Evolutionary conservation across 2,797 vertebrate species (phyloP).

Genomic region (Mareca strepera): DNA sequence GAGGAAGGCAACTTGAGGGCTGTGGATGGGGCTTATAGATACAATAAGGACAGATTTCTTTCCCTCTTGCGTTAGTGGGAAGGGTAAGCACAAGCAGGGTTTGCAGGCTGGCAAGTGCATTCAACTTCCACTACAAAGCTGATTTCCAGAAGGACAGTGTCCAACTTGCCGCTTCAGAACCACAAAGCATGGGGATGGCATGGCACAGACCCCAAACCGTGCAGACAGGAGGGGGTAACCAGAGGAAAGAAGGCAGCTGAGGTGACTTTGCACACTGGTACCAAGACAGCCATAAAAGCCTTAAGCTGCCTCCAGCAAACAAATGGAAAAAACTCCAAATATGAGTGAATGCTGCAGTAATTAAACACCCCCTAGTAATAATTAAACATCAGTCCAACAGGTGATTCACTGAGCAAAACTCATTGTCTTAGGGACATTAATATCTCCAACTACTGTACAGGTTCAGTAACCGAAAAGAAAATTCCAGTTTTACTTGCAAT

Average conservation of each 20-base stretch:
- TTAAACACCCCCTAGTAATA: not conserved
- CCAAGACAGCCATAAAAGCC: not conserved
- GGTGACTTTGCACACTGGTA: rapidly evolving
- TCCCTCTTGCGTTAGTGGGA: not conserved
- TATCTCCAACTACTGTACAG: not conserved
- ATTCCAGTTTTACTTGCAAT: not conserved
- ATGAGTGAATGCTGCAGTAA: not conserved
- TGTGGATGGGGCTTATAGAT: rapidly evolving
- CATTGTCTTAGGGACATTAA: not conserved
- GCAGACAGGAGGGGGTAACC: rapidly evolving
- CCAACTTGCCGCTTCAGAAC: not conserved
- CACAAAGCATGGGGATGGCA: rapidly evolving
- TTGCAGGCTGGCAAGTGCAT: rapidly evolving
- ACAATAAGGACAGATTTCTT: not conserved
- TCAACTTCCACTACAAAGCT: not conserved
- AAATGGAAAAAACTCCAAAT: not conserved
- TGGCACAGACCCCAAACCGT: rapidly evolving
- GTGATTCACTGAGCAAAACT: not conserved
- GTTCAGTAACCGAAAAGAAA: not conserved
- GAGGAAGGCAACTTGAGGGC: rapidly evolving
- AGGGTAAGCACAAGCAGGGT: rapidly evolving
- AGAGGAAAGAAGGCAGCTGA: not conserved
- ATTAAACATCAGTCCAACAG: not conserved
- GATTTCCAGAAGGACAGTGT: not conserved
- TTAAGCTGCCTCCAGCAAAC: not conserved